Conservation (phyloP, 2,888 invertebrate species). For the Polyommatus iphigenia region DNA sequence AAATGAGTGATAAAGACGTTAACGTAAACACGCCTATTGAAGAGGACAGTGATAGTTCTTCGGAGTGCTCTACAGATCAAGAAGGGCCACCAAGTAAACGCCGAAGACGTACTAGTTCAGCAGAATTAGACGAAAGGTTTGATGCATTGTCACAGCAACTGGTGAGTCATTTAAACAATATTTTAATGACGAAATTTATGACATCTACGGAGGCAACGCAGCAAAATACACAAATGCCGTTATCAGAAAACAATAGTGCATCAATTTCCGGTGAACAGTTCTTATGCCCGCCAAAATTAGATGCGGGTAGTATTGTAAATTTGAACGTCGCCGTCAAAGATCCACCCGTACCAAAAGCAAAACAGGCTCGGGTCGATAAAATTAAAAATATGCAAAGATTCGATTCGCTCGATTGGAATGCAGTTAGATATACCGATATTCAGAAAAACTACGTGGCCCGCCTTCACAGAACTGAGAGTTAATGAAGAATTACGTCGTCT, state of each 20-base stretch:
- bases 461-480: no score
- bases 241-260: neutral
- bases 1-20: conserved; percentile 4
- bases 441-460: no score
- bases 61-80: neutral
- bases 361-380: no score
- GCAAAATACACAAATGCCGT: neutral
- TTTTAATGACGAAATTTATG: neutral
- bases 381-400: no score
- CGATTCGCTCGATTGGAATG: no score
- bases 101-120: neutral
- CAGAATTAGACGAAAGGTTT: neutral
- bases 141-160: neutral
- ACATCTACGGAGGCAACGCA: neutral
- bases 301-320: neutral
- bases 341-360: neutral
- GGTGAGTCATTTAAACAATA: neutral
- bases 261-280: conserved; percentile 1
- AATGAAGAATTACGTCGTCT: no score
- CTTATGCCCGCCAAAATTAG: neutral
- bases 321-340: neutral
- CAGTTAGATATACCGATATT: no score
- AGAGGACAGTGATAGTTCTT: neutral
- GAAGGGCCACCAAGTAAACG: neutral
- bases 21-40: neutral